A percentile compares a stretch with the other conserved stretches of the same genome.
Evolutionary conservation across 2,888 invertebrate genomes (phyloP).

Genomic region (Oxystoma pomonae): DNA sequence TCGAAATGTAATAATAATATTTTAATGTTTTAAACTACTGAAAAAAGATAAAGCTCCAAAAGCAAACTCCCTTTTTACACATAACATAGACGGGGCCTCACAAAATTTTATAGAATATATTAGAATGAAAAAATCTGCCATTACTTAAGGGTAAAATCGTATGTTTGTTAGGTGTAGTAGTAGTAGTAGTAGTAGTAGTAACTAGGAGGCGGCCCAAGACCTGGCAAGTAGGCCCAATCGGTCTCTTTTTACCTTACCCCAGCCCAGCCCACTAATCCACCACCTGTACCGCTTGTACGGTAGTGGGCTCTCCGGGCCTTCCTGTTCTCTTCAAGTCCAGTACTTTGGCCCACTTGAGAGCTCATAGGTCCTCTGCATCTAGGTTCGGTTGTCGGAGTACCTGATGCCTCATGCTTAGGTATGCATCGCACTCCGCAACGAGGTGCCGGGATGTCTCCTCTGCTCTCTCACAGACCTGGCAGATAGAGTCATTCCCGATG

Average conservation of each 20-base stretch:
- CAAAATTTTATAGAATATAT: no score
- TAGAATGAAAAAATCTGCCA: no score
- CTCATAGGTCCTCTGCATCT: not conserved
- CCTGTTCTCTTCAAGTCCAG: not conserved
- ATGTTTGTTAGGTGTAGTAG: no score
- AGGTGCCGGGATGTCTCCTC: not conserved
- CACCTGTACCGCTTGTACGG: not conserved
- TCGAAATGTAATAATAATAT: no score
- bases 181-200: not conserved
- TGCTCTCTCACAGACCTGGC: not conserved
- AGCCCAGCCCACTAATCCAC: not conserved
- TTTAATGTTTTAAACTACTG: no score
- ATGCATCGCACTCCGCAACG: not conserved
- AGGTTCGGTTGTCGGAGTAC: not conserved
- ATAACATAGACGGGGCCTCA: no score
- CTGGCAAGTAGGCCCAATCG: not conserved
- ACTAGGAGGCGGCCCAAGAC: not conserved
- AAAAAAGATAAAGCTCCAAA: no score
- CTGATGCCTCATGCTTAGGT: not conserved
- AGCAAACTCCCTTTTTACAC: no score
- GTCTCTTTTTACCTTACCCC: not conserved
- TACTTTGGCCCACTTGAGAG: not conserved
- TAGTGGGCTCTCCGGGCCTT: not conserved
- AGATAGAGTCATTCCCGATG: not conserved
- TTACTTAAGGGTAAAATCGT: no score